A percentile compares a stretch with the other conserved stretches of the same genome.
phyloP scores from a whole-genome alignment of 2,113 vertebrate genomes.

The Andinoacara biseriatus region DNA sequence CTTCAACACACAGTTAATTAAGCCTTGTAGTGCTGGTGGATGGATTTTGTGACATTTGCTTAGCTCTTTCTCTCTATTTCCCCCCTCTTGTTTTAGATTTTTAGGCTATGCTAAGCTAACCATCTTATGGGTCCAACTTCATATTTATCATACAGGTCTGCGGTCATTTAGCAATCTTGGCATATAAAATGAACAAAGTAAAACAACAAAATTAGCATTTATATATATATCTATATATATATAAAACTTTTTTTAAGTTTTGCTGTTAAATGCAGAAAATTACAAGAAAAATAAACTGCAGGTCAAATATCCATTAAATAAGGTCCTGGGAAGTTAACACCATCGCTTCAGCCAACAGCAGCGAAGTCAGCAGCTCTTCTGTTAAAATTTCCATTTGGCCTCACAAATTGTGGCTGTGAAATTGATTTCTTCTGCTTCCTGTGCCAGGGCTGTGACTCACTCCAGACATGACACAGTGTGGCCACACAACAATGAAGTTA shows the following conservation, averaged over 20 bases:
- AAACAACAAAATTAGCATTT: not conserved
- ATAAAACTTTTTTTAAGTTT: not conserved
- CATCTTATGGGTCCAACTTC: not conserved
- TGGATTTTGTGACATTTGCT: not conserved
- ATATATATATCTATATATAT: too few relatives aligned
- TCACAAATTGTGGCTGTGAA: not conserved
- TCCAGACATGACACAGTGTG: not conserved
- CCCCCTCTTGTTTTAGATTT: not conserved
- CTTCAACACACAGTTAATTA: not conserved
- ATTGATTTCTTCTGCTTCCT: conserved; percentile 12
- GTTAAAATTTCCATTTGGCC: not conserved
- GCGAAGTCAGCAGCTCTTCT: conserved; percentile 13
- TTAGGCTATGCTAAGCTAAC: not conserved
- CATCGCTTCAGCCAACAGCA: not conserved
- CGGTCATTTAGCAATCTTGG: not conserved
- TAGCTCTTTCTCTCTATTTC: not conserved
- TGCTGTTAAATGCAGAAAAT: not conserved
- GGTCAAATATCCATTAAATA: conserved; percentile 4
- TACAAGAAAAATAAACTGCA: not conserved
- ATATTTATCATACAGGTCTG: not conserved
- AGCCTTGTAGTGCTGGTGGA: not conserved
- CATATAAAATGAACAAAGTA: not conserved
- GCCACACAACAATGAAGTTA: not conserved
- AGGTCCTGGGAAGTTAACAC: not conserved
- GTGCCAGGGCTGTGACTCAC: not conserved